Evolutionary conservation across 2,888 invertebrate species (phyloP).

Genomic region (Yponomeuta evonymella): DNA sequence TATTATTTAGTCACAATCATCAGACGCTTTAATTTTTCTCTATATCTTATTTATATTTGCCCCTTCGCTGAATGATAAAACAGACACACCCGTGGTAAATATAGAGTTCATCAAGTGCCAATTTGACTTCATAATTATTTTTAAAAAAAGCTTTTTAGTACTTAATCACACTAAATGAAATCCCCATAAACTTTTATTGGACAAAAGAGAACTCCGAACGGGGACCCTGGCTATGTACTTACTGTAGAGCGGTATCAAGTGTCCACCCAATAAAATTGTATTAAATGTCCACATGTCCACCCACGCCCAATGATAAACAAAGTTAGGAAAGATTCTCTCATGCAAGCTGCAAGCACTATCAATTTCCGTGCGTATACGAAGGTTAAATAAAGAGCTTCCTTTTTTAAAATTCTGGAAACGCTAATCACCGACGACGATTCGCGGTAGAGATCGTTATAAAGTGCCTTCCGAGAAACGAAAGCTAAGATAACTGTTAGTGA

Average conservation of each 20-base stretch:
- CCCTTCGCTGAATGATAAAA: too few species aligned
- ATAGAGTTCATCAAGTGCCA: too few species aligned
- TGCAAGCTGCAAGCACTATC: background rate
- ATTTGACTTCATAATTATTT: too few species aligned
- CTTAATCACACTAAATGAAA: background rate
- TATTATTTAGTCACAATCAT: too few species aligned
- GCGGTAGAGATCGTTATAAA: slow-evolving; percentile 52
- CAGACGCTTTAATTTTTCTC: too few species aligned
- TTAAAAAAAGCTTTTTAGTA: too few species aligned
- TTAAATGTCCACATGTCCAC: background rate
- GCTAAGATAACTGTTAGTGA: slow-evolving; percentile 63
- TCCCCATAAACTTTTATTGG: background rate
- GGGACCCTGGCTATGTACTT: background rate
- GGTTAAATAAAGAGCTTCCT: background rate
- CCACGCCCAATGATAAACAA: background rate
- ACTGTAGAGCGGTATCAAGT: too few species aligned
- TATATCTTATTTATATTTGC: too few species aligned
- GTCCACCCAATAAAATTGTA: background rate
- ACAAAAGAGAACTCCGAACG: background rate
- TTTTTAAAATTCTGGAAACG: slow-evolving; percentile 54
- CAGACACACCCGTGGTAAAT: too few species aligned
- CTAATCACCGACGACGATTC: slow-evolving; percentile 66
- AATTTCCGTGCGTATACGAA: background rate
- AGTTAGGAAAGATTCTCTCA: background rate
- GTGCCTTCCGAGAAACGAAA: slow-evolving; percentile 65